These are phyloP conservation scores for Dryoscopus gambensis DNA, from an alignment of 2,113 vertebrate species.

Conservation along the genomic window DNA sequence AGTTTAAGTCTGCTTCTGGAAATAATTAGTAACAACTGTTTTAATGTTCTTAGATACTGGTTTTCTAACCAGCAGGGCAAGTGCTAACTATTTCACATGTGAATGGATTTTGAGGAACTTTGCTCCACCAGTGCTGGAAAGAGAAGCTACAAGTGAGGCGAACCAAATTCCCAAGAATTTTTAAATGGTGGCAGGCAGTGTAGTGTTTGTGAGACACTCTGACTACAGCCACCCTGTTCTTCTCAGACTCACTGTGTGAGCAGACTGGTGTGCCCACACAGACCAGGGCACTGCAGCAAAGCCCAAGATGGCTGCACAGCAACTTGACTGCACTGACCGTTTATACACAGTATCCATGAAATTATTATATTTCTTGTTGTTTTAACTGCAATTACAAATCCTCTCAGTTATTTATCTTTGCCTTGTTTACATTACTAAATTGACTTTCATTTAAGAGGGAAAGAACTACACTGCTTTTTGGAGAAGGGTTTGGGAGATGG, in stretches of 20 bases:
- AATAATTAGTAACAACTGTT: background rate
- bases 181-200: background rate
- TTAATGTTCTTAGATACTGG: background rate
- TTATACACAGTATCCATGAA: background rate
- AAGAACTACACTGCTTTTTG: fast-evolving
- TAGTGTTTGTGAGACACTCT: background rate
- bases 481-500: background rate
- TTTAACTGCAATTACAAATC: background rate
- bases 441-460: background rate
- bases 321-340: fast-evolving
- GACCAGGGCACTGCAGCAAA: background rate
- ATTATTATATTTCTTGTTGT: background rate
- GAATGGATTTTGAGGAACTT: background rate
- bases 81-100: background rate
- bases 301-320: fast-evolving
- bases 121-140: background rate
- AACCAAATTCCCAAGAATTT: background rate
- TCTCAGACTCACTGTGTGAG: background rate
- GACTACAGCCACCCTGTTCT: background rate
- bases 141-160: background rate
- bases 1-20: background rate
- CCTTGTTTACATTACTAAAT: background rate
- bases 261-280: fast-evolving
- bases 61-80: background rate
- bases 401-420: background rate